Evolutionary conservation across 1,140 invertebrate genomes (phyloP).

Genomic region (Hycleus cichorii): DNA sequence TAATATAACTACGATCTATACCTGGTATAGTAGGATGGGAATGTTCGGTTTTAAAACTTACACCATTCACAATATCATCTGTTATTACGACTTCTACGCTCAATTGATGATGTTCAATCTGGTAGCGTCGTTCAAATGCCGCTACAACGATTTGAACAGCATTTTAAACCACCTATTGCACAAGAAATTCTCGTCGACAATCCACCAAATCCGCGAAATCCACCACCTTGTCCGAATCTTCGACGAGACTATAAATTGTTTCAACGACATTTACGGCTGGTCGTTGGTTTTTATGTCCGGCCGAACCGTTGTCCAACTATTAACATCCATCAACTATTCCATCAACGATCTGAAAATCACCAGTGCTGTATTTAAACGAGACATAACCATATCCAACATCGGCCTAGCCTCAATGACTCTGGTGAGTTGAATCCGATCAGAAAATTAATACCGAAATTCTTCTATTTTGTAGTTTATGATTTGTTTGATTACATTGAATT

Average conservation of each 20-base stretch:
- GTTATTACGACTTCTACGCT: conserved; percentile 1
- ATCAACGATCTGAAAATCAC: not conserved
- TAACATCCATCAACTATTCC: conserved; percentile 1
- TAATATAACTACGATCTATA: not conserved
- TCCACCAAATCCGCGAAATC: not conserved
- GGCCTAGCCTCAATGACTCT: not conserved
- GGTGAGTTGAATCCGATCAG: not conserved
- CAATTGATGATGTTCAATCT: conserved; percentile 2
- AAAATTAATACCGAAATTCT: not conserved
- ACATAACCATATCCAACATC: conserved; percentile 1
- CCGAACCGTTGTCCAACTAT: not conserved
- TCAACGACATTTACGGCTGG: conserved; percentile 4
- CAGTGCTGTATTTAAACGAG: not conserved
- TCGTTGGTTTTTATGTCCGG: conserved; percentile 6
- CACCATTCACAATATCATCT: not conserved
- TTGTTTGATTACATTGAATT: not conserved
- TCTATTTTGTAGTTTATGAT: not conserved
- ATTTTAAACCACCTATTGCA: not conserved
- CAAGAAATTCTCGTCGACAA: not conserved
- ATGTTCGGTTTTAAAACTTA: not conserved
- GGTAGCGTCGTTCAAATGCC: not conserved
- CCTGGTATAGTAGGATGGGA: not conserved
- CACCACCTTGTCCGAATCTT: not conserved
- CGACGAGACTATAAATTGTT: not conserved
- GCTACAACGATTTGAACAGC: not conserved